A percentile compares a stretch with the other conserved stretches of the same genome.
Evolutionary conservation across 2,797 vertebrate species (phyloP).

Genomic region (Microctenopoma stevenorrisi): DNA sequence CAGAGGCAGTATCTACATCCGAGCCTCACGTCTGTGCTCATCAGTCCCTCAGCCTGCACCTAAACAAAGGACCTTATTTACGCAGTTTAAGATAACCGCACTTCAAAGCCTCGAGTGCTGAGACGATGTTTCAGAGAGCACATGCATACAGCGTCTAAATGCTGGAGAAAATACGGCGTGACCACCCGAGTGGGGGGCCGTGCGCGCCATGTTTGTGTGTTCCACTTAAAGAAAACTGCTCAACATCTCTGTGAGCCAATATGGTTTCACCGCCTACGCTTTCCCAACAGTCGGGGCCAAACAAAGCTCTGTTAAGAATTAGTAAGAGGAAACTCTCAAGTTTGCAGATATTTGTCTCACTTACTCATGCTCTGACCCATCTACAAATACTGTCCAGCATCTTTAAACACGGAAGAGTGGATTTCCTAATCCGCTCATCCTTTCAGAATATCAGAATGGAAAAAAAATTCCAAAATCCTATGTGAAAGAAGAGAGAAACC

Average conservation of each 20-base stretch:
- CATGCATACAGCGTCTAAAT: conserved; percentile 12
- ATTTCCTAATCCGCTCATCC: conserved; percentile 57
- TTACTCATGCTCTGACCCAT: conserved; percentile 49
- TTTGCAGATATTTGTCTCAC: conserved; percentile 11
- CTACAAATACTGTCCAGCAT: conserved; percentile 59
- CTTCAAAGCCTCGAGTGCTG: conserved; percentile 26
- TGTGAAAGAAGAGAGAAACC: background rate
- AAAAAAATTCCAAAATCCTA: conserved; percentile 20
- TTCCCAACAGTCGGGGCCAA: background rate
- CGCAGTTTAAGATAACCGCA: conserved; percentile 26
- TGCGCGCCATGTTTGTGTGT: background rate
- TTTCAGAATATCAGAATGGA: conserved; percentile 48
- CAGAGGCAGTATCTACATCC: conserved; percentile 25
- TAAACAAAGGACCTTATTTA: conserved; percentile 47
- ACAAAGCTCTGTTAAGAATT: conserved; percentile 17
- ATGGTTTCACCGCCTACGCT: conserved; percentile 22
- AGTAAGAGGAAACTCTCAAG: conserved; percentile 12
- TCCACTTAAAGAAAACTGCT: conserved; percentile 21
- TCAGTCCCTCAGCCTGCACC: conserved; percentile 22
- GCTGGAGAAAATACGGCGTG: conserved; percentile 18
- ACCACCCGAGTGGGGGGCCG: conserved; percentile 14
- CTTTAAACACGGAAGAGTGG: conserved; percentile 69
- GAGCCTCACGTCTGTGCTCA: conserved; percentile 13
- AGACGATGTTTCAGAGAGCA: conserved; percentile 33
- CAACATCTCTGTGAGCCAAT: conserved; percentile 1